Evolutionary conservation across 2,113 vertebrate genomes (phyloP).

Genomic region (Silurus glanis): DNA sequence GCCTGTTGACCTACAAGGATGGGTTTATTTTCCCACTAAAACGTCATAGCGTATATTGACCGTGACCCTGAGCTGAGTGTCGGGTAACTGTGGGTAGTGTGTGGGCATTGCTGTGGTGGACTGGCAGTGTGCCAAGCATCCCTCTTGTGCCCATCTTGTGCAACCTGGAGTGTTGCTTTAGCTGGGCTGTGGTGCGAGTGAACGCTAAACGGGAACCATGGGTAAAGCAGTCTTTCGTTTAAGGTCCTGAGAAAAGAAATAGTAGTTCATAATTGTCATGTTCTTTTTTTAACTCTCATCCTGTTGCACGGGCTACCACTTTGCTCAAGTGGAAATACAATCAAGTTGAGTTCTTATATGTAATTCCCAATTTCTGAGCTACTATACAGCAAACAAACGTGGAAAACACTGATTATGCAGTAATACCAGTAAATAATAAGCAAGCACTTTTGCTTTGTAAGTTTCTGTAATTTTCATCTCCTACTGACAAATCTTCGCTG

Average conservation of each 20-base stretch:
- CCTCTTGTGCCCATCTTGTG: neutral
- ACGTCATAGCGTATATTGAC: neutral
- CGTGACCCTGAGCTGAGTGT: neutral
- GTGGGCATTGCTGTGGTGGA: slow-evolving; percentile 10
- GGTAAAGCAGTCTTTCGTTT: neutral
- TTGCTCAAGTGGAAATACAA: slow-evolving; percentile 17
- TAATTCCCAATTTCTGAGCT: neutral
- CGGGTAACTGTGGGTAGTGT: slow-evolving; percentile 15
- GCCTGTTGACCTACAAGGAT: neutral
- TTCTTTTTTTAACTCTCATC: slow-evolving; percentile 40
- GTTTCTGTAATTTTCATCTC: slow-evolving; percentile 9
- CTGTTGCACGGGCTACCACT: neutral
- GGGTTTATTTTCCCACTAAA: slow-evolving; percentile 26
- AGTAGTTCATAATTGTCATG: slow-evolving; percentile 7
- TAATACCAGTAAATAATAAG: slow-evolving; percentile 13
- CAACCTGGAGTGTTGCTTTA: slow-evolving; percentile 33
- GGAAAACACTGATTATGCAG: neutral
- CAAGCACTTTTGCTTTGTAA: neutral
- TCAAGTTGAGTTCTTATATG: neutral
- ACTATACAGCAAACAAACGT: neutral
- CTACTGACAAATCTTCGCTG: slow-evolving; percentile 10
- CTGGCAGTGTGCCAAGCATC: neutral
- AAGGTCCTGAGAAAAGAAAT: slow-evolving; percentile 17
- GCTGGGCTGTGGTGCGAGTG: slow-evolving; percentile 30
- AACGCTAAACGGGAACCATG: neutral